A percentile compares a stretch with the other conserved stretches of the same genome.
Conservation (phyloP, 1,140 invertebrate species). For the Drosophila azteca region DNA sequence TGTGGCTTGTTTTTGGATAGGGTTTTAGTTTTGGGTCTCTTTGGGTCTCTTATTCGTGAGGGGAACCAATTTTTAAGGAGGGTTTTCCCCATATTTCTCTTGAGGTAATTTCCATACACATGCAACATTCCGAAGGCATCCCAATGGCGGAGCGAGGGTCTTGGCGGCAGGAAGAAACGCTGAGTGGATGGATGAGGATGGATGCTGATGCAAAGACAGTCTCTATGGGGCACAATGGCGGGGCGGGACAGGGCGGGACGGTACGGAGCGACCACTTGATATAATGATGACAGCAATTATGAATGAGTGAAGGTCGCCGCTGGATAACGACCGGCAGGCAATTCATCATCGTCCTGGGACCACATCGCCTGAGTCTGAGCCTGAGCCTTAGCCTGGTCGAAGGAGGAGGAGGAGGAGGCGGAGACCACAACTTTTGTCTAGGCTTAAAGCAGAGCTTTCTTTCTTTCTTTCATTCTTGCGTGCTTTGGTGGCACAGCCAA, state of each 20-base stretch:
- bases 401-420: background rate
- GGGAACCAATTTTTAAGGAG: no score
- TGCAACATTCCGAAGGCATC: no score
- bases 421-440: slow-evolving; percentile 32
- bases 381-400: background rate
- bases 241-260: background rate
- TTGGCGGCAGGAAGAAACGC: background rate
- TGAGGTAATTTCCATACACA: no score
- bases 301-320: slow-evolving; percentile 73
- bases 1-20: no score
- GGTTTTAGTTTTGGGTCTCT: no score
- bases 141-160: background rate
- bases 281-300: slow-evolving; percentile 82
- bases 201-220: background rate
- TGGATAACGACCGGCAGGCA: slow-evolving; percentile 64
- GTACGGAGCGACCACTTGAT: slow-evolving; percentile 52
- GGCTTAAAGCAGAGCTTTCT: slow-evolving; percentile 43
- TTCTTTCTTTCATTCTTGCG: slow-evolving; percentile 14
- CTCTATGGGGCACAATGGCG: no score
- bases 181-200: slow-evolving; percentile 24
- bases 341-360: slow-evolving; percentile 69
- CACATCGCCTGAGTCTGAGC: slow-evolving; percentile 19
- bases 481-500: slow-evolving; percentile 53
- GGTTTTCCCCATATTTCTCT: no score
- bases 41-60: no score